Percentiles rank a stretch among this genome's conserved stretches.
These are phyloP conservation scores for Amia ocellicauda DNA, from an alignment of 2,113 vertebrate species.

Conservation along the genomic window DNA sequence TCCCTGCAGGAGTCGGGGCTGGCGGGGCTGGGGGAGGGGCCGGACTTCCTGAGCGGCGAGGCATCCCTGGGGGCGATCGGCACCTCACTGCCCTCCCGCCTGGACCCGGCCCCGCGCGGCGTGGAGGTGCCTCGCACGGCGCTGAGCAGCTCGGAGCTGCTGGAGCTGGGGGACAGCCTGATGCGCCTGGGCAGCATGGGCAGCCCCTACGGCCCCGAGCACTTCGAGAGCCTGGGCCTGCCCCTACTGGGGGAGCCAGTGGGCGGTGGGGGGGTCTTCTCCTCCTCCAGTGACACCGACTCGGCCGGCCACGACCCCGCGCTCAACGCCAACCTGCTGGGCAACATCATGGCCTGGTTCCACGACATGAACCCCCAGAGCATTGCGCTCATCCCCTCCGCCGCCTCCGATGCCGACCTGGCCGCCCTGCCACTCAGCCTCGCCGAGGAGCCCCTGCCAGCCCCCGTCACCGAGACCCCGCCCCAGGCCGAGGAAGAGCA, in stretches of 20 bases:
- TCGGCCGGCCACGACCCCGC: conserved; percentile 67
- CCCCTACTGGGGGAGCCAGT: conserved; percentile 61
- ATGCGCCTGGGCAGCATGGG: conserved; percentile 74
- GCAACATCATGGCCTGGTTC: conserved; percentile 99
- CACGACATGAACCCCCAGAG: conserved; percentile 97
- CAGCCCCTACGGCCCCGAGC: conserved; percentile 70
- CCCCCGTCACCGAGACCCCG: too few relatives aligned
- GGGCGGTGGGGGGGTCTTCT: conserved; percentile 60
- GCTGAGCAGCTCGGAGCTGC: conserved; percentile 88
- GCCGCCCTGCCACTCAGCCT: conserved; percentile 51
- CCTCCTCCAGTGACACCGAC: conserved; percentile 67
- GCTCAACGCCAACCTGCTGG: conserved; percentile 84
- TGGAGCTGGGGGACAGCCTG: conserved; percentile 86
- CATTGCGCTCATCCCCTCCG: conserved; percentile 84
- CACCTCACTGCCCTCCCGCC: conserved; percentile 87
- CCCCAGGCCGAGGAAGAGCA: conserved; percentile 57
- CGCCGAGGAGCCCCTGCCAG: conserved; percentile 46
- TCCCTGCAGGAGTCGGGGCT: conserved; percentile 93
- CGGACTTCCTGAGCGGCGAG: conserved; percentile 77
- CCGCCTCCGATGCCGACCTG: conserved; percentile 61
- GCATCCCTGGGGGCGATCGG: conserved; percentile 88
- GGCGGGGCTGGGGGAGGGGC: conserved; percentile 64
- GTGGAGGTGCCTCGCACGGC: conserved; percentile 75
- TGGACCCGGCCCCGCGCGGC: conserved; percentile 72
- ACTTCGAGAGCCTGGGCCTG: conserved; percentile 56